phyloP scores from a whole-genome alignment of 2,888 invertebrate species.

The Troides helena region DNA sequence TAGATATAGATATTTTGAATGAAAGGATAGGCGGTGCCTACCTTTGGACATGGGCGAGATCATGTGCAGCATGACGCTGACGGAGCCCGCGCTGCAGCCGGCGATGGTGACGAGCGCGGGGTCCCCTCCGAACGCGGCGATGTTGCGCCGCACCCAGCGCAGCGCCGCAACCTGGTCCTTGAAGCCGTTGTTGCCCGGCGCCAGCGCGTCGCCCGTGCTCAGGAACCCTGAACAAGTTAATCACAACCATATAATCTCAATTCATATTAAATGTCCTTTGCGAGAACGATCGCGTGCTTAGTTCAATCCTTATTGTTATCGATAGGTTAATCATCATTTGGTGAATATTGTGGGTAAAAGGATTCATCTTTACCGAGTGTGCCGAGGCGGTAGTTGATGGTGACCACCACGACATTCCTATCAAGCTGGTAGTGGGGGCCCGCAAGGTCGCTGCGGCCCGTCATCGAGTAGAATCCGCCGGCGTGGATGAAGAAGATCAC shows the following conservation, averaged over 20 bases:
- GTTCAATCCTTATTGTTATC: no score
- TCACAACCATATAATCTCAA: no score
- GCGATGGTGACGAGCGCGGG: slow-evolving; percentile 80
- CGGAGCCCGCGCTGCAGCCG: slow-evolving; percentile 80
- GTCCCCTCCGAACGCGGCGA: slow-evolving; percentile 83
- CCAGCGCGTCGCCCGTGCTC: slow-evolving; percentile 81
- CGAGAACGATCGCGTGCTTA: no score
- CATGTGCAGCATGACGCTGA: slow-evolving; percentile 76
- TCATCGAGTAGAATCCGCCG: slow-evolving; percentile 81
- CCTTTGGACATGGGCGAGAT: slow-evolving; percentile 84
- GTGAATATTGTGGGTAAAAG: no score
- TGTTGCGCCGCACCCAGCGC: slow-evolving; percentile 82
- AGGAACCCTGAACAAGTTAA: slow-evolving; percentile 60
- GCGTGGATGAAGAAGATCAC: slow-evolving; percentile 84
- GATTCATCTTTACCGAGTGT: slow-evolving; percentile 46
- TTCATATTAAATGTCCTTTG: no score
- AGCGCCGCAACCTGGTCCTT: slow-evolving; percentile 84
- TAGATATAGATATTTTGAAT: slow-evolving; percentile 26
- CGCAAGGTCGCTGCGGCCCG: slow-evolving; percentile 73
- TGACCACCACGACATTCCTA: slow-evolving; percentile 81
- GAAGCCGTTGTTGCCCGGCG: slow-evolving; percentile 83
- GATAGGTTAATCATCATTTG: not conserved
- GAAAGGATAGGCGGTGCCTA: slow-evolving; percentile 33
- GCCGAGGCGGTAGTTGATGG: slow-evolving; percentile 81
- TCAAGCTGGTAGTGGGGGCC: slow-evolving; percentile 82